Percentiles rank a stretch among this genome's conserved stretches.
phyloP scores from a whole-genome alignment of 2,113 vertebrate genomes.

The Ondatra zibethicus region DNA sequence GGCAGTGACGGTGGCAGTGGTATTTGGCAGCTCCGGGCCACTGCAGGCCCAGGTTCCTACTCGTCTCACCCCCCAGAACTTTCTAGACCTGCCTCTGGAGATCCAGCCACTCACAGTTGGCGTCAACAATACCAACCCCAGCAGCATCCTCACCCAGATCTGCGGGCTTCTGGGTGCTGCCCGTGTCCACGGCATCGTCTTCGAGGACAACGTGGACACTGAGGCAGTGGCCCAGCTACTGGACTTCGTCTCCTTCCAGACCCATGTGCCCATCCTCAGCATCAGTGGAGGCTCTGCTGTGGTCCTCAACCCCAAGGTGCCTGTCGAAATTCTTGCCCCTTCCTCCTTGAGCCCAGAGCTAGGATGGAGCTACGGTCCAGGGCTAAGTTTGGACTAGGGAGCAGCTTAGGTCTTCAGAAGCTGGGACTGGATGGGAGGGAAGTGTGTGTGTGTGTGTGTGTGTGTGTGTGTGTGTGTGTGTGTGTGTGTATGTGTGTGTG shows the following conservation, averaged over 20 bases:
- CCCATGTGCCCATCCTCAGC: constrained; percentile 95
- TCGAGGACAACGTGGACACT: constrained; percentile 95
- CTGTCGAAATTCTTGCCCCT: neutral
- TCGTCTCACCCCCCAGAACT: constrained; percentile 94
- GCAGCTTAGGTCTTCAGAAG: neutral
- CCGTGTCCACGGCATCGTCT: constrained; percentile 94
- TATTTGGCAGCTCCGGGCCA: constrained; percentile 94
- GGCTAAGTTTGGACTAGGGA: neutral
- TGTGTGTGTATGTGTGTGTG: too few species aligned
- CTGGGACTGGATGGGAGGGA: neutral
- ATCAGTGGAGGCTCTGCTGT: constrained; percentile 97
- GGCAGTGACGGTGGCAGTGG: constrained; percentile 89
- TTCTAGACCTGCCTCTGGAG: constrained; percentile 95
- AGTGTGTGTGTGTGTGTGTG: too few species aligned
- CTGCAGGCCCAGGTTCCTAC: constrained; percentile 92
- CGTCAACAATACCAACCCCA: constrained; percentile 96
- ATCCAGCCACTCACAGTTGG: constrained; percentile 94
- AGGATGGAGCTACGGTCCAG: neutral
- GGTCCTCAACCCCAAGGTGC: constrained; percentile 96
- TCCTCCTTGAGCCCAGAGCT: neutral
- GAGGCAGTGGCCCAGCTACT: constrained; percentile 97
- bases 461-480: too few species aligned
- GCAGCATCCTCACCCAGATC: constrained; percentile 94
- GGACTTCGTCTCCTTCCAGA: constrained; percentile 97
- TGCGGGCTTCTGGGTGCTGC: constrained; percentile 92